These are phyloP conservation scores for Gila orcuttii DNA, from an alignment of 2,113 vertebrate species.

Conservation along the genomic window DNA sequence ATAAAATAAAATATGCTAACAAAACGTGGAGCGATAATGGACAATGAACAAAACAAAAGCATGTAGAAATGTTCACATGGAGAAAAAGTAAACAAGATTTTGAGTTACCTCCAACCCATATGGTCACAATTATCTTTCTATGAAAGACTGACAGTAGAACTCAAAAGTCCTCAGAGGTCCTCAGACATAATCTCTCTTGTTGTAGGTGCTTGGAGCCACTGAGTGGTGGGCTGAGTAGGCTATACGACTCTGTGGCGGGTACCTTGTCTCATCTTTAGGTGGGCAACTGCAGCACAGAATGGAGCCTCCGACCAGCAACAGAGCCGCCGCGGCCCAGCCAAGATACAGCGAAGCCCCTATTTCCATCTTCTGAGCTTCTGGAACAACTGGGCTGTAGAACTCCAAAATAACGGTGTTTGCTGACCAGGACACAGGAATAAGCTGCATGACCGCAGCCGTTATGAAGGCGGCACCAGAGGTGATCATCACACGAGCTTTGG, in stretches of 20 bases:
- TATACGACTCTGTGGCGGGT: conserved; percentile 75
- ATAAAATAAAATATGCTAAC: not conserved
- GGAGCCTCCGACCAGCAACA: conserved; percentile 84
- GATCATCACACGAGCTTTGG: conserved; percentile 90
- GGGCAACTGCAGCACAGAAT: conserved; percentile 94
- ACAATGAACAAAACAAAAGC: not conserved
- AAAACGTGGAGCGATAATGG: not conserved
- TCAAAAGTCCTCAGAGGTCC: not conserved
- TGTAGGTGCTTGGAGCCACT: conserved; percentile 75
- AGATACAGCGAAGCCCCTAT: conserved; percentile 87
- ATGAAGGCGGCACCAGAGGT: conserved; percentile 84
- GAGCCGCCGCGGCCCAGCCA: conserved; percentile 86
- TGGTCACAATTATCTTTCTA: not conserved
- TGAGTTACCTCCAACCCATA: conserved; percentile 17
- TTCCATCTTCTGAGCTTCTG: conserved; percentile 85
- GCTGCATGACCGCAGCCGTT: conserved; percentile 76
- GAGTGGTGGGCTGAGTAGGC: conserved; percentile 86
- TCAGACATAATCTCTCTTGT: conserved; percentile 89
- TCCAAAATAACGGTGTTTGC: conserved; percentile 88
- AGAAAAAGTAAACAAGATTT: conserved; percentile 32
- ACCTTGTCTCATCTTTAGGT: conserved; percentile 77
- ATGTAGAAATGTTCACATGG: conserved; percentile 3
- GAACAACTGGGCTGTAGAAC: conserved; percentile 87
- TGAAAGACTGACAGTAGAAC: conserved; percentile 1
- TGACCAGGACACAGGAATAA: conserved; percentile 92